Evolutionary conservation across 2,797 vertebrate genomes (phyloP), one percentile per base, ranked within the genome.

Genomic region (Lagodon rhomboides): DNA sequence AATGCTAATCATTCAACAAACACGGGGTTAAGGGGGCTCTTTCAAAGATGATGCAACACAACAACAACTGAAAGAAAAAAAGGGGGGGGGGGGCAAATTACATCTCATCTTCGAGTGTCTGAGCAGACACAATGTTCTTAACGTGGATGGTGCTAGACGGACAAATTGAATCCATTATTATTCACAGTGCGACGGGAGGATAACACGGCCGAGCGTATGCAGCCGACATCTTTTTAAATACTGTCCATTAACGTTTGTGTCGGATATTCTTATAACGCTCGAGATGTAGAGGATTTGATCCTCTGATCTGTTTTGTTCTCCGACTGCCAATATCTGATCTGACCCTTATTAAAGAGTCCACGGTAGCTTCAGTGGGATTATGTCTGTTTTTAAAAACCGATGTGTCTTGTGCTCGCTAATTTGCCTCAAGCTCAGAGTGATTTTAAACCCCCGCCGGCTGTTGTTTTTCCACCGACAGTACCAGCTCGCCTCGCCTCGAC

Each of bases 1-100:
- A 85, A 85, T 71, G 66, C 56, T 69, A 79, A 87, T 83, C 73
- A 86, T 82, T 80, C 25, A 51, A 54, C 59, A 80, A 55, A 55
- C 44, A 25, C 44, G 60, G 70, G 70, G 66, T 70, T 41, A 78
- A 75, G 49, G 68, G 38, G 73, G 56, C 69, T 60, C 71, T 73
- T 56, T 68, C 13, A 58, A 67, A 69, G 62, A 80, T 82, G 76
- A 82, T 76, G 80, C 85, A 75, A 75, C 62, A 54, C 43, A 71
- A 72, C 58, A 87, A 73, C 63, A 68, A 60, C 12, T 78, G 71
- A 74, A 76, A 18, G 64, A 59, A 44, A 51, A 62, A n/a, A 27
- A 27, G 27, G 3, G 30, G 43, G 30, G n/a, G 71, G 59, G 66
- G 54, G 65, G 60, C 50, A 68, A 85, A 80, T 67, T 69, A 64